Conservation (phyloP, 2,888 invertebrate species). For the Lepeophtheirus nordmannii region DNA sequence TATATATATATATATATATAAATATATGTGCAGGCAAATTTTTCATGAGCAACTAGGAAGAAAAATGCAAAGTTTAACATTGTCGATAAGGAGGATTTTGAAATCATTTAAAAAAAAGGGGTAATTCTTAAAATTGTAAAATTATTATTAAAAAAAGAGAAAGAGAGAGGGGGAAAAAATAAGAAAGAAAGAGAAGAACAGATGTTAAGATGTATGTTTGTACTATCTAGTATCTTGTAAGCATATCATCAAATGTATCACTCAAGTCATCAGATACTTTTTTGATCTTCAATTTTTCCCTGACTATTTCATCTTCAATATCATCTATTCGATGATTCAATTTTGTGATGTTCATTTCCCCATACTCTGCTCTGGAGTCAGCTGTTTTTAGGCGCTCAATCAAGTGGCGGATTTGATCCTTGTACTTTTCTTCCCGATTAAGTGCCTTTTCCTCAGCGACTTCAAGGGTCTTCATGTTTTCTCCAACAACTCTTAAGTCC, state of each 20-base stretch:
- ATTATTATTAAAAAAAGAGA: neutral
- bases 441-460: slow-evolving; percentile 17
- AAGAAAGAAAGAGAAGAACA: neutral
- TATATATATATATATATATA: no score
- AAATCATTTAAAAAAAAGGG: neutral
- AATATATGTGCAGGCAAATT: no score
- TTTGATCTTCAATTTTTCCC: slow-evolving; percentile 20
- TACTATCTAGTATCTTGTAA: slow-evolving; percentile 10
- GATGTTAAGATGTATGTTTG: neutral
- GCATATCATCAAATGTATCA: slow-evolving; percentile 21
- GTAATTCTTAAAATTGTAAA: neutral
- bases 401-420: slow-evolving; percentile 4
- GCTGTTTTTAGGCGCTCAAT: slow-evolving; percentile 6
- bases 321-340: slow-evolving; percentile 16
- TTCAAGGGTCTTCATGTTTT: slow-evolving; percentile 15
- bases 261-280: slow-evolving; percentile 18
- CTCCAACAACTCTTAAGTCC: slow-evolving; percentile 7
- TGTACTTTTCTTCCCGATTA: slow-evolving; percentile 9
- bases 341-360: slow-evolving; percentile 23
- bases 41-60: no score
- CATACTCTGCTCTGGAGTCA: slow-evolving; percentile 14
- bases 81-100: neutral
- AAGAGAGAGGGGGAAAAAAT: no score
- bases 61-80: neutral
- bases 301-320: slow-evolving; percentile 17